These are phyloP conservation scores for Fragum sueziense DNA, from an alignment of 2,888 invertebrate genomes.

Conservation along the genomic window DNA sequence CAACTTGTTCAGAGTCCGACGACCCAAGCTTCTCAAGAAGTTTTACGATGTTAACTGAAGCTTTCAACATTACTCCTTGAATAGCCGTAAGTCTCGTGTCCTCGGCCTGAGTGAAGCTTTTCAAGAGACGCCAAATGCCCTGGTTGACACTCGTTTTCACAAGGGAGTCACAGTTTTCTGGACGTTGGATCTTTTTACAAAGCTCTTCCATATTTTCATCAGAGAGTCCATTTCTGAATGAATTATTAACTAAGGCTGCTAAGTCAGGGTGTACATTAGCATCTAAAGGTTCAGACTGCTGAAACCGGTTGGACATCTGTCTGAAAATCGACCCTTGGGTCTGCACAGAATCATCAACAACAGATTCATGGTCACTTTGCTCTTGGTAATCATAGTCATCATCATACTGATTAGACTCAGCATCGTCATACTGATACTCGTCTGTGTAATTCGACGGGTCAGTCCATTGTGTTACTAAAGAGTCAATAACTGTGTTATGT, in stretches of 20 bases:
- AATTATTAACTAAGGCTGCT: conserved; percentile 20
- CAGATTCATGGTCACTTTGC: neutral
- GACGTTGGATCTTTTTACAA: conserved; percentile 16
- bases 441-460: neutral
- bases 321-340: conserved; percentile 4
- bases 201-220: conserved; percentile 16
- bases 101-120: conserved; percentile 33
- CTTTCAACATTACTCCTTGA: conserved; percentile 23
- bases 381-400: neutral
- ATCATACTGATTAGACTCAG: neutral
- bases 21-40: conserved; percentile 9
- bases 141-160: conserved; percentile 25
- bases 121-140: conserved; percentile 31
- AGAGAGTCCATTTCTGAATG: conserved; percentile 27
- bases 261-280: conserved; percentile 12
- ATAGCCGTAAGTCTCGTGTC: conserved; percentile 18
- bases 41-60: conserved; percentile 21
- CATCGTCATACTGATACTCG: neutral
- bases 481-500: neutral
- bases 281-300: neutral
- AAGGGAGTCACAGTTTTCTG: conserved; percentile 19
- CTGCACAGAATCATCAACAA: neutral
- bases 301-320: conserved; percentile 5
- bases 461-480: neutral
- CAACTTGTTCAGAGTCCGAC: neutral